Conservation (phyloP, 1,140 invertebrate genomes). For the Coptotermes formosanus region DNA sequence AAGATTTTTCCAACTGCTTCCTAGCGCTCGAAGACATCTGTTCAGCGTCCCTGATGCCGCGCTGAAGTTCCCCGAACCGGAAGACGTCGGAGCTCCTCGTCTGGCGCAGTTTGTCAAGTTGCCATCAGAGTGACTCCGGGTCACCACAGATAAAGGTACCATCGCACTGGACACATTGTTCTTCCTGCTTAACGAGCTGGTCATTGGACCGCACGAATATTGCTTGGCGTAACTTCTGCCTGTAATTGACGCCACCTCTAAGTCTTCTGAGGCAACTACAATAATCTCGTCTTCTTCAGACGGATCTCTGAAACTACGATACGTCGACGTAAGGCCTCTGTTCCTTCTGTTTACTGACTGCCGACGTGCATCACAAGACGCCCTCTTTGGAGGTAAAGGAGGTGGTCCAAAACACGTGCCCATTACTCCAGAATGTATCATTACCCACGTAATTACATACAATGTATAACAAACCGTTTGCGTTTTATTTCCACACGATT, state of each 20-base stretch:
- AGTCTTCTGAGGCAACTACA: conserved; percentile 52
- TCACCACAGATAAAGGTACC: conserved; percentile 45
- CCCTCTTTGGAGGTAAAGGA: conserved; percentile 49
- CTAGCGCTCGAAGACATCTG: conserved; percentile 26
- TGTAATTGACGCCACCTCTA: conserved; percentile 28
- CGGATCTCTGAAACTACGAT: conserved; percentile 53
- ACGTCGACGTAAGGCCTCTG: conserved; percentile 48
- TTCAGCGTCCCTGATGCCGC: conserved; percentile 7
- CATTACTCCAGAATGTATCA: background rate
- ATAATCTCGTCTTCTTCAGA: conserved; percentile 48
- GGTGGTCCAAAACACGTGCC: conserved; percentile 48
- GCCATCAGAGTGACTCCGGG: conserved; percentile 49
- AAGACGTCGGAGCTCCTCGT: conserved; percentile 36
- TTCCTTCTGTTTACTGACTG: conserved; percentile 36
- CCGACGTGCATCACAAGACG: conserved; percentile 42
- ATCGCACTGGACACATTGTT: conserved; percentile 47
- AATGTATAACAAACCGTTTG: background rate
- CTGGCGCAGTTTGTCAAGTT: conserved; percentile 45
- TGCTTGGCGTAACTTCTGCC: conserved; percentile 20
- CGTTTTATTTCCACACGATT: background rate
- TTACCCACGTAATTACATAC: background rate
- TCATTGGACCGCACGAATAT: background rate
- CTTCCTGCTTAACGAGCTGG: conserved; percentile 40
- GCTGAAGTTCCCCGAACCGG: conserved; percentile 8
- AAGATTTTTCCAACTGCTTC: conserved; percentile 32